Conservation (phyloP, 2,888 invertebrate species). For the Octodonta nipae region DNA sequence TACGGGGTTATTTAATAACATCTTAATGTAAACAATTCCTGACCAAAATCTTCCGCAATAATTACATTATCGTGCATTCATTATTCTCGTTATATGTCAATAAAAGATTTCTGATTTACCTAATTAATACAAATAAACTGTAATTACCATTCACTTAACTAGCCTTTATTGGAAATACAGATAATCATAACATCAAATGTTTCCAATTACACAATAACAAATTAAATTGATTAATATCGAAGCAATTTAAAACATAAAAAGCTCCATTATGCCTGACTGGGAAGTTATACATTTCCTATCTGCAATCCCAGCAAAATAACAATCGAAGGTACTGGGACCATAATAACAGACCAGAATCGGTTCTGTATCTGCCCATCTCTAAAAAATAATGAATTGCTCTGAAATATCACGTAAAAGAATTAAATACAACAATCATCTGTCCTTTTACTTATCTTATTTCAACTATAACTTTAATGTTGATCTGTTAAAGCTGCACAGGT, state of each 20-base stretch:
- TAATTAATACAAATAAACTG: too few relatives aligned
- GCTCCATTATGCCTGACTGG: constrained; percentile 5
- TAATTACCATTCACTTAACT: too few relatives aligned
- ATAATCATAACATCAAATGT: too few relatives aligned
- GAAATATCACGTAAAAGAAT: constrained; percentile 38
- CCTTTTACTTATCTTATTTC: constrained; percentile 38
- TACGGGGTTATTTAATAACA: too few relatives aligned
- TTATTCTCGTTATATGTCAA: too few relatives aligned
- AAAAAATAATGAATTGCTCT: constrained; percentile 34
- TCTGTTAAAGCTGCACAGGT: constrained; percentile 23
- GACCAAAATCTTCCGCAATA: too few relatives aligned
- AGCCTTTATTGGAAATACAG: too few relatives aligned
- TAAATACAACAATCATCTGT: constrained; percentile 36
- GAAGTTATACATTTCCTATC: constrained; percentile 18
- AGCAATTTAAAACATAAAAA: constrained; percentile 10
- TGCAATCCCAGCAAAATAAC: constrained; percentile 30
- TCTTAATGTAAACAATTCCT: too few relatives aligned
- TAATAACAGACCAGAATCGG: constrained; percentile 26
- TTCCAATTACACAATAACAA: constrained; percentile 12
- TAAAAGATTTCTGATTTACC: too few relatives aligned
- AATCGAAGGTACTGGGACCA: constrained; percentile 19
- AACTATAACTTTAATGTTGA: constrained; percentile 36
- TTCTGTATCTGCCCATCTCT: constrained; percentile 25
- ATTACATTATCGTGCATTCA: too few relatives aligned
- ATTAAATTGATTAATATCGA: constrained; percentile 17